Percentiles rank a stretch among this genome's conserved stretches.
These are phyloP conservation scores for Anguilla pacifica DNA, from an alignment of 2,797 vertebrate species.

Conservation along the genomic window DNA sequence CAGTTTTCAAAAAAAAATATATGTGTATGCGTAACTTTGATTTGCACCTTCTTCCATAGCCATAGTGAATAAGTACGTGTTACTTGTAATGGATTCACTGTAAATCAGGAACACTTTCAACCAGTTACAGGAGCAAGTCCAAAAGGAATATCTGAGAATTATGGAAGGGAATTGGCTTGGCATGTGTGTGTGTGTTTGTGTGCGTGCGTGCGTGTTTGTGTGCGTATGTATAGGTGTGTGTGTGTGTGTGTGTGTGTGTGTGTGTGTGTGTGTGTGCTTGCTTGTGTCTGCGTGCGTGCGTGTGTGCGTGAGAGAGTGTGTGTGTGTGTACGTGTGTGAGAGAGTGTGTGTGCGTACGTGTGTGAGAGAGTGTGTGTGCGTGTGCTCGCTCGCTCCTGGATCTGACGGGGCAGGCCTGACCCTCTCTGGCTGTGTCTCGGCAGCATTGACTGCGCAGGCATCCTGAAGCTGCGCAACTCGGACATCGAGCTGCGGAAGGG, in stretches of 20 bases:
- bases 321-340: too few species aligned
- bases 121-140: constrained; percentile 38
- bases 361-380: too few species aligned
- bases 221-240: fast-evolving
- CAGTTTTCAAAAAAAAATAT: constrained; percentile 14
- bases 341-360: too few species aligned
- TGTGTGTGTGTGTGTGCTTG: too few species aligned
- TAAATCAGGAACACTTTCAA: constrained; percentile 49
- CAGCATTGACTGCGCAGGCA: constrained; percentile 98
- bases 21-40: background rate
- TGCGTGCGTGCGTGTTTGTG: too few species aligned
- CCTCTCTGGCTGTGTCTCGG: constrained; percentile 34
- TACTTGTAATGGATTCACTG: background rate
- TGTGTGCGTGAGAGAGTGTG: too few species aligned
- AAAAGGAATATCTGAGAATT: constrained; percentile 53
- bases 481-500: constrained; percentile 98
- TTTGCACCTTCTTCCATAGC: constrained; percentile 50
- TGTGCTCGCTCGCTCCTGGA: background rate
- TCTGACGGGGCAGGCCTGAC: background rate
- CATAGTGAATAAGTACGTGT: constrained; percentile 47
- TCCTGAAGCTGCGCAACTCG: constrained; percentile 97
- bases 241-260: too few species aligned
- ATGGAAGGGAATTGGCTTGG: background rate
- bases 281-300: too few species aligned
- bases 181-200: background rate